Evolutionary conservation across 2,113 vertebrate genomes (phyloP).

Genomic region (Dendrocopos noguchii): DNA sequence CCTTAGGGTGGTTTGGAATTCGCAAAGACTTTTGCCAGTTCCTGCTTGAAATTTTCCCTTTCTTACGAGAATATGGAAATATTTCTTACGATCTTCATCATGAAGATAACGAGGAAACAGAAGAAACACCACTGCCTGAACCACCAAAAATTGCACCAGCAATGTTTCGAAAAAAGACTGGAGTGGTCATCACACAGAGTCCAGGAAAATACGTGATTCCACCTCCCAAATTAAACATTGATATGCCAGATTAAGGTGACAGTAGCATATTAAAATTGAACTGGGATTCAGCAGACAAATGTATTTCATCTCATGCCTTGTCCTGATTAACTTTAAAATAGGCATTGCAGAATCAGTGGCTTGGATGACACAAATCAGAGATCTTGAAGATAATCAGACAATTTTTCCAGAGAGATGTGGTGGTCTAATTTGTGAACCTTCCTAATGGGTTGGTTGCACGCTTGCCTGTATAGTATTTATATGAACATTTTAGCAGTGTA

Average conservation of each 20-base stretch:
- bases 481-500: constrained; percentile 78
- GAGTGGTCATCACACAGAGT: constrained; percentile 97
- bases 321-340: constrained; percentile 58
- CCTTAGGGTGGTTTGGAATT: constrained; percentile 98
- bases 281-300: constrained; percentile 53
- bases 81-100: constrained; percentile 96
- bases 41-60: constrained; percentile 95
- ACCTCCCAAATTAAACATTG: constrained; percentile 94
- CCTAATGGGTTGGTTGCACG: constrained; percentile 50
- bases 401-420: not conserved
- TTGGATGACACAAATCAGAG: constrained; percentile 33
- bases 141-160: constrained; percentile 91
- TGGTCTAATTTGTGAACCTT: constrained; percentile 47
- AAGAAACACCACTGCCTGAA: constrained; percentile 90
- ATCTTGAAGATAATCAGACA: constrained; percentile 43
- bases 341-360: constrained; percentile 45
- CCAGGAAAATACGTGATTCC: constrained; percentile 96
- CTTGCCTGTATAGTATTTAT: constrained; percentile 83
- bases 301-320: constrained; percentile 70
- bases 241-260: constrained; percentile 90
- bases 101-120: constrained; percentile 88
- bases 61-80: constrained; percentile 95
- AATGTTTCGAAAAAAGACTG: constrained; percentile 96
- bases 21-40: constrained; percentile 99
- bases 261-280: constrained; percentile 16